Evolutionary conservation across 2,797 vertebrate genomes (phyloP), one percentile per base, ranked within the genome.

Genomic region (Pangasius larnaudii): DNA sequence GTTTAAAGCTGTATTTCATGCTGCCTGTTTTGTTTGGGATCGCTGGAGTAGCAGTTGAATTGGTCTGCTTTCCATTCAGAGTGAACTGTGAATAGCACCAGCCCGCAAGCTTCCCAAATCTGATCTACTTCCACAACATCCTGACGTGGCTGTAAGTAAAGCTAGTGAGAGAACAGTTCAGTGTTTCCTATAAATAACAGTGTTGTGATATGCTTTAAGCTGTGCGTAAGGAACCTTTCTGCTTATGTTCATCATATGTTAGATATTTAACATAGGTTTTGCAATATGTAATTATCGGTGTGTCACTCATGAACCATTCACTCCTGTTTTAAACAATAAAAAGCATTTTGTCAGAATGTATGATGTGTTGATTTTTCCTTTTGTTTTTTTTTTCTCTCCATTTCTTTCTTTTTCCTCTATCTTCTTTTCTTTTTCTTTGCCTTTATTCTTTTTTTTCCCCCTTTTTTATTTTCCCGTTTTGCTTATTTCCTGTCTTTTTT

Each of bases 301-400:
- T 88, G 84, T 75, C 80, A 82, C 63, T 85, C 75, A 83, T 63
- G 77, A 86, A 85, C 59, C 65, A 59, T 89, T 88, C 75, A 87
- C 86, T 89, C 46, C 82, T 69, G 75, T 88, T 88, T 89, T 80
- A 88, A 81, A 90, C 85, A 86, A 91, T 89, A 89, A 89, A 91
- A 86, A 85, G 11, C 80, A 42, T 84, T 88, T 89, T 79, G 53
- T 88, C 81, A 75, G 67, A 83, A 49, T 77, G 16, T 24, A 42
- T 46, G 19, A 71, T 19, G 39, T 13, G 49, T 30, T 65, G 14
- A 58, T 30, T 49, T 30, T 83, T 49, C 2, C 10, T 49, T 10
- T n/a, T n/a, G 0, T 46, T 9, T 63, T 30, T 63, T 30, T 90
- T 78, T 53, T 24, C 36, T 65, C 9, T n/a, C 18, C 13, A 36